Base-by-base conservation (phyloP, 2,113 vertebrate species). In the Coptodon bakossiorum region DNA sequence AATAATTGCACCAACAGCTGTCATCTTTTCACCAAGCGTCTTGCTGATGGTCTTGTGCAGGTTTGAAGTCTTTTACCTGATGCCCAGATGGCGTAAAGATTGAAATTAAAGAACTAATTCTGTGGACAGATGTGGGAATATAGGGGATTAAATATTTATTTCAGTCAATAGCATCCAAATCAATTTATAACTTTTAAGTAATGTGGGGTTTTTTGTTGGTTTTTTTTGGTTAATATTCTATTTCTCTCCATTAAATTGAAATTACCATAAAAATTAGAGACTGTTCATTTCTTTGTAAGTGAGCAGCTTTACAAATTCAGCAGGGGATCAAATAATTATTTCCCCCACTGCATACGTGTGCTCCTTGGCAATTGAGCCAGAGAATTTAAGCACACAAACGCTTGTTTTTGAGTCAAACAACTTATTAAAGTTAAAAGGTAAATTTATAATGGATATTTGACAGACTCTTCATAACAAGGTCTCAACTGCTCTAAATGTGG, bases 391-490 rank as follows among this genome's bases (percentile, higher is more conserved):
- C 24, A 48, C 40, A 48, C 24, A 76, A 73, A 45, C 0, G 13
- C 22, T 73, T 27, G 38, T 27, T 73, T 73, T 76, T 17, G 68
- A 76, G 40, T 48, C 68, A 50, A 78, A 78, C 16, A 52, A 57
- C 6, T 57, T 57, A 16, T 57, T 57, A 29, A 57, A 57, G 73
- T 31, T 31, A 31, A 76, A 78, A 78, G 17, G 10, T 78, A 78
- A 52, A 7, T 48, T n/a, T 31, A 50, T 78, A 48, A 50, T 78
- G 16, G 45, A 31, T 78, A 50, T 11, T 78, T 50, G 43, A 31
- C 71, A 50, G 3, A 50, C 24, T 76, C 24, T 78, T 50, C 27
- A 50, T 50, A 78, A 78, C 45, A 27, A 50, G 14, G 71, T 50
- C 43, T 78, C 40, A 76, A 76, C 43, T 17, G 45, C 4, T 54